Conservation (phyloP, 1,140 invertebrate genomes). For the Bacillus rossius region DNA sequence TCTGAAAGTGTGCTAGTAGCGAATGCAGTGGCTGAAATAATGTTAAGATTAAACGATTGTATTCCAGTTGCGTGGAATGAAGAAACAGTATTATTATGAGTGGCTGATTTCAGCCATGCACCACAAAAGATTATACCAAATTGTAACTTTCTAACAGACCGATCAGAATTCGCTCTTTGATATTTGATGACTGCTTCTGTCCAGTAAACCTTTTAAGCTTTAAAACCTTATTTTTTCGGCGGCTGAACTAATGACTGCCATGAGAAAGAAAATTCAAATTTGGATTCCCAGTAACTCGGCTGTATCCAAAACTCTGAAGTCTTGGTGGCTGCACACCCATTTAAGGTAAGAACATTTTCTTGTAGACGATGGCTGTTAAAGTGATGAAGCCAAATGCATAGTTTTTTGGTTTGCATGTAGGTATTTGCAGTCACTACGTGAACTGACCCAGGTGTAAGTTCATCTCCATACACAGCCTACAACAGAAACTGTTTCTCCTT, state of each 20-base stretch:
- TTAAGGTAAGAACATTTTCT: background rate
- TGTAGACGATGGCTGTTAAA: conserved; percentile 1
- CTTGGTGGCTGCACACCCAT: background rate
- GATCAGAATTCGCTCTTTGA: background rate
- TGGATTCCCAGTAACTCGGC: conserved; percentile 3
- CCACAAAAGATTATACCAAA: background rate
- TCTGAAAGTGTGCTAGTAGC: too few species aligned
- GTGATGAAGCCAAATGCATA: background rate
- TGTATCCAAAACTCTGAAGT: background rate
- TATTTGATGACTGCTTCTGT: background rate
- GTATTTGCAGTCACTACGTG: background rate
- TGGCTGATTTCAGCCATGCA: conserved; percentile 1
- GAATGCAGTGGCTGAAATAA: too few species aligned
- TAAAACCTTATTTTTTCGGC: background rate
- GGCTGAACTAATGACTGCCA: conserved; percentile 3
- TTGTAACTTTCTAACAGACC: background rate
- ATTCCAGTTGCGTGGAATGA: background rate
- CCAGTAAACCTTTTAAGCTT: conserved; percentile 1
- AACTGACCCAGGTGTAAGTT: background rate
- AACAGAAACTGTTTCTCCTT: conserved; percentile 9
- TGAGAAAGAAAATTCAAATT: background rate
- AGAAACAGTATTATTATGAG: background rate
- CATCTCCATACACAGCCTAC: conserved; percentile 3
- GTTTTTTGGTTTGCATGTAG: background rate
- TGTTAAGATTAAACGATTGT: too few species aligned